phyloP scores from a whole-genome alignment of 2,113 vertebrate species.

The Chiloscyllium plagiosum region DNA sequence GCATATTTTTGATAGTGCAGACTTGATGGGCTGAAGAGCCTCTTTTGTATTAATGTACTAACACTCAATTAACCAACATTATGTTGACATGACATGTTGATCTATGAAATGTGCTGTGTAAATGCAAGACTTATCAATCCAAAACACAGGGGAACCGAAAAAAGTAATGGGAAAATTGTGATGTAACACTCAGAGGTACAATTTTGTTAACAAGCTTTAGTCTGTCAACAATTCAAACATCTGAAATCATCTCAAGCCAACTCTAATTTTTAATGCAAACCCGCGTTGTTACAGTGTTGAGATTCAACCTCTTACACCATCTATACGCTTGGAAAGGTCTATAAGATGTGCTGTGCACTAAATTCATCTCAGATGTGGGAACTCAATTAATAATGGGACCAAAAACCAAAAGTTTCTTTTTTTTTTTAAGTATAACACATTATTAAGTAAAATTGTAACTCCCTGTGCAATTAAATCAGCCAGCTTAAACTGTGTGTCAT shows the following conservation, averaged over 20 bases:
- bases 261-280: not conserved
- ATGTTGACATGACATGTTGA: not conserved
- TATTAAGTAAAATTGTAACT: not conserved
- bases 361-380: constrained; percentile 33
- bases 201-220: not conserved
- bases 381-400: not conserved
- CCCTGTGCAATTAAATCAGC: constrained; percentile 18
- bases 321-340: not conserved
- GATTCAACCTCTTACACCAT: not conserved
- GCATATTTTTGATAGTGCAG: too few species aligned
- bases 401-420: not conserved
- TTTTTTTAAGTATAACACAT: not conserved
- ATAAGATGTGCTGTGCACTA: not conserved
- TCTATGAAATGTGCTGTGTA: not conserved
- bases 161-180: not conserved
- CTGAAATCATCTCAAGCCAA: constrained; percentile 13
- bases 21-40: too few species aligned
- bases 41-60: too few species aligned
- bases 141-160: not conserved
- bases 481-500: not conserved
- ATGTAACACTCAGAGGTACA: not conserved
- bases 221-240: not conserved
- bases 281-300: not conserved
- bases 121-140: not conserved
- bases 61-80: not conserved